Evolutionary conservation across 2,888 invertebrate species (phyloP).

Genomic region (Heliconius charithonia): DNA sequence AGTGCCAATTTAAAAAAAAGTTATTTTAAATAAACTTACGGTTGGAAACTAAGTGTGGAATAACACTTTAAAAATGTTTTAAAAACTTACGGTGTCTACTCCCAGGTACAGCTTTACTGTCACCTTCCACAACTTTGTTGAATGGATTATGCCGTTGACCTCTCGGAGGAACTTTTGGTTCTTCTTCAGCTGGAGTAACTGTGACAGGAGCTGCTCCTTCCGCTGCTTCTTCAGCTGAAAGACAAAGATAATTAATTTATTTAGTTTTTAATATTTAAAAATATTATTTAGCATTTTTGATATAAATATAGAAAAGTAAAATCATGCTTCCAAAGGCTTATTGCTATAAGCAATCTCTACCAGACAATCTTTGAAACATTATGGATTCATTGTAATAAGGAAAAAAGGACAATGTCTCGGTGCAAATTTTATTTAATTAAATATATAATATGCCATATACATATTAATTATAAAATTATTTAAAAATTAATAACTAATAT

Average conservation of each 20-base stretch:
- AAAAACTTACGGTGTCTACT: slow-evolving; percentile 76
- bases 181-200: slow-evolving; percentile 76
- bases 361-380: too few relatives aligned
- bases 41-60: too few relatives aligned
- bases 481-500: not conserved
- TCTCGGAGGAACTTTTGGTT: slow-evolving; percentile 88
- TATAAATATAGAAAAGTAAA: too few relatives aligned
- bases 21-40: slow-evolving; percentile 62
- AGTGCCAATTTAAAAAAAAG: not conserved
- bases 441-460: too few relatives aligned
- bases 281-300: too few relatives aligned
- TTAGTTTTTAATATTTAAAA: not conserved
- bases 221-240: slow-evolving; percentile 69
- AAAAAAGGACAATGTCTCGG: too few relatives aligned
- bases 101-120: slow-evolving; percentile 66
- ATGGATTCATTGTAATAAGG: too few relatives aligned
- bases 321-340: too few relatives aligned
- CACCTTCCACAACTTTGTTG: slow-evolving; percentile 83
- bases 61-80: too few relatives aligned
- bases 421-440: too few relatives aligned
- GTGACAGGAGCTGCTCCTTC: slow-evolving; percentile 76
- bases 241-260: not conserved
- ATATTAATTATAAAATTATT: too few relatives aligned
- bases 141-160: slow-evolving; percentile 93
- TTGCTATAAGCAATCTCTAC: too few relatives aligned